phyloP scores from a whole-genome alignment of 2,113 vertebrate genomes.

The Heliornis fulica region DNA sequence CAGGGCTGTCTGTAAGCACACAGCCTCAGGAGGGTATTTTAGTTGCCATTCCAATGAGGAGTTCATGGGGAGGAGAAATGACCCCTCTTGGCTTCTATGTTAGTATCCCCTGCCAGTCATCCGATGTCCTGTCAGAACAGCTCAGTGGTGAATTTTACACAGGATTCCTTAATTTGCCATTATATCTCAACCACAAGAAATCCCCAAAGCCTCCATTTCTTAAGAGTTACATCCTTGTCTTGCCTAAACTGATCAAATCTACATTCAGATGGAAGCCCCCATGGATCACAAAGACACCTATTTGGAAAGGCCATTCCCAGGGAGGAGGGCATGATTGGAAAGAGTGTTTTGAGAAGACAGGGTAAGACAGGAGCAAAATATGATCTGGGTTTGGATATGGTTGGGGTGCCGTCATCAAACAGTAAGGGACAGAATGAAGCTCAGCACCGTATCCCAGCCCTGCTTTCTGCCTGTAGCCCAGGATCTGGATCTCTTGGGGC shows the following conservation, averaged over 20 bases:
- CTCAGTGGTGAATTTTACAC: neutral
- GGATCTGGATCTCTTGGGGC: rapidly evolving
- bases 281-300: rapidly evolving
- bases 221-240: neutral
- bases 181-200: neutral
- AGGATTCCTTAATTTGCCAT: neutral
- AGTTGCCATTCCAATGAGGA: neutral
- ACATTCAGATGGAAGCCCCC: neutral
- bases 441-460: neutral
- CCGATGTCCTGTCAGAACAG: neutral
- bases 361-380: neutral
- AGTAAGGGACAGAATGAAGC: neutral
- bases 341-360: neutral
- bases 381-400: neutral
- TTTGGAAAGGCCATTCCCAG: neutral
- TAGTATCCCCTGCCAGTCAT: neutral
- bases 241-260: neutral
- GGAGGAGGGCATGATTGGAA: neutral
- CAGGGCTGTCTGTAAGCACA: neutral
- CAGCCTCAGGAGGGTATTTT: neutral
- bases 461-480: neutral
- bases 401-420: neutral
- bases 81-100: neutral
- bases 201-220: neutral
- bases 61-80: neutral